Percentiles rank a stretch among this genome's conserved stretches.
Conservation (phyloP, 2,797 vertebrate species). For the Syndactyla subalaris region DNA sequence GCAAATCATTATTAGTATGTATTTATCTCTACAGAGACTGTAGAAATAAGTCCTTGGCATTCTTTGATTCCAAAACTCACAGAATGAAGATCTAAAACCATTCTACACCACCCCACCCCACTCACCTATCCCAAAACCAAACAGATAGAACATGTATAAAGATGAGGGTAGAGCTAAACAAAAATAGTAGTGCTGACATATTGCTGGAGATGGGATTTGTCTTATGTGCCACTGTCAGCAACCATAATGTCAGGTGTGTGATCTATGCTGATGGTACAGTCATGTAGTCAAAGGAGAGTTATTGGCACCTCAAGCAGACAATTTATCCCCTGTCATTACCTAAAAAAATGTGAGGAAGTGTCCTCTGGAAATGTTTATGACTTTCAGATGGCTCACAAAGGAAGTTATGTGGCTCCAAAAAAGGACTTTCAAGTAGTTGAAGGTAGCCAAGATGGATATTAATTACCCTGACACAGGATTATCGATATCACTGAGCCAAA, state of each 20-base stretch:
- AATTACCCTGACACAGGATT: neutral
- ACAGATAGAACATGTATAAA: neutral
- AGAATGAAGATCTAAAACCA: neutral
- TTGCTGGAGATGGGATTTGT: neutral
- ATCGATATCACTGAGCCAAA: neutral
- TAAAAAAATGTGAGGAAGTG: neutral
- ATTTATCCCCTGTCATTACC: neutral
- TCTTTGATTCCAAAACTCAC: neutral
- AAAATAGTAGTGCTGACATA: neutral
- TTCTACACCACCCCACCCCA: too few species aligned
- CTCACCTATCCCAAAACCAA: neutral
- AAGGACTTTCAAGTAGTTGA: neutral
- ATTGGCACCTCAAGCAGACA: neutral
- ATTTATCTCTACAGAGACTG: neutral
- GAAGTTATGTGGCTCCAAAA: neutral
- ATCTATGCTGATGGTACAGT: neutral
- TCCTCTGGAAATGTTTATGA: neutral
- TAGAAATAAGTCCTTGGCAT: neutral
- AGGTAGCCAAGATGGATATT: neutral
- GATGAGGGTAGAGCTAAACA: neutral
- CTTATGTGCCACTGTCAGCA: neutral
- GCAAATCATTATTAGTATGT: neutral
- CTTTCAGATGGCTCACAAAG: neutral
- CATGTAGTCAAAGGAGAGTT: neutral
- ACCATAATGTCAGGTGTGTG: rapidly evolving